Percentiles rank a stretch among this genome's conserved stretches.
Evolutionary conservation across 2,797 vertebrate species (phyloP).

Genomic region (Molossus alvarezi): DNA sequence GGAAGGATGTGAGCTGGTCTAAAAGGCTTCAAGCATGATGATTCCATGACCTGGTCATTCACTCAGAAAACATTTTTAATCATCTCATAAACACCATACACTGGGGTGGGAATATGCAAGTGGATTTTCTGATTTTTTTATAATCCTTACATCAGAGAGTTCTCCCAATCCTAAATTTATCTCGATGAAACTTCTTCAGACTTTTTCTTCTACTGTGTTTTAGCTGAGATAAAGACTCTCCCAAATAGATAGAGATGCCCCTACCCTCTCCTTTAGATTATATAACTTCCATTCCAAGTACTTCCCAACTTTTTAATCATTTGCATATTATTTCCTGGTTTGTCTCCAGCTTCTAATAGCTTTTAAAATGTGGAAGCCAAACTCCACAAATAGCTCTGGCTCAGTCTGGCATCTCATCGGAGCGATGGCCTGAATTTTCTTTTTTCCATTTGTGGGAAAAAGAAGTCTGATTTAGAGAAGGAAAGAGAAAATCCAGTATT

Average conservation of each 20-base stretch:
- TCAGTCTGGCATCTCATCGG: slow-evolving; percentile 7
- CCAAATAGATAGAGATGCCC: neutral
- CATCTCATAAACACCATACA: neutral
- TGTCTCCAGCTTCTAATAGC: slow-evolving; percentile 54
- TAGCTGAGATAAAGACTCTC: slow-evolving; percentile 54
- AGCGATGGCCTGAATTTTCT: slow-evolving; percentile 31
- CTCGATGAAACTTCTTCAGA: slow-evolving; percentile 35
- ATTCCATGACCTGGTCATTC: neutral
- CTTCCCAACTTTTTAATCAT: slow-evolving; percentile 51
- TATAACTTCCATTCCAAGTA: slow-evolving; percentile 23
- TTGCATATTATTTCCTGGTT: slow-evolving; percentile 57
- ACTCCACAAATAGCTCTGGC: neutral
- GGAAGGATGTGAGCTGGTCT: neutral
- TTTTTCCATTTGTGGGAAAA: neutral
- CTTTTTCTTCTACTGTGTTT: neutral
- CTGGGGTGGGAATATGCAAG: neutral
- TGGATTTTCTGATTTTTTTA: slow-evolving; percentile 21
- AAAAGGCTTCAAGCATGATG: slow-evolving; percentile 26
- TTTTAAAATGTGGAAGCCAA: slow-evolving; percentile 66
- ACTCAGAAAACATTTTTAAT: slow-evolving; percentile 49
- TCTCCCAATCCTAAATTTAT: slow-evolving; percentile 46
- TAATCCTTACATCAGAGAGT: slow-evolving; percentile 14
- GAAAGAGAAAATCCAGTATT: slow-evolving; percentile 40
- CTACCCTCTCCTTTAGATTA: neutral
- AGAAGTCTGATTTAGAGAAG: neutral